Evolutionary conservation across 2,888 invertebrate genomes (phyloP), one percentile per base, ranked within the genome.

Genomic region (Mantis religiosa): DNA sequence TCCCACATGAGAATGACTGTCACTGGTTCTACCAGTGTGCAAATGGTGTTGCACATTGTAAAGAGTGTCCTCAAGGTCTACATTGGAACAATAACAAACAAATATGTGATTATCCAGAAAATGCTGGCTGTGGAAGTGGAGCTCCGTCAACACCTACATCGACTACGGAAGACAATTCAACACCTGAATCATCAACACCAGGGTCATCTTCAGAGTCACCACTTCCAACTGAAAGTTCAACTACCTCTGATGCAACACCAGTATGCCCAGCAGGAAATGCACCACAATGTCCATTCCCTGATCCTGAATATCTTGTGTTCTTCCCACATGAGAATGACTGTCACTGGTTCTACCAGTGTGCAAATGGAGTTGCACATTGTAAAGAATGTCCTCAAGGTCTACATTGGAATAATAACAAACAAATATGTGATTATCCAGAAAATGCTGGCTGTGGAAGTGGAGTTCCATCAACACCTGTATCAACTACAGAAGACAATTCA

Each of bases 341-440:
- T 20, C 84, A 84, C 1, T 84, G 84, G 84, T 84, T 30, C 30
- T 84, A 28, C 20, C 84, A 84, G 9, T 84, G 84, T 34, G 25
- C 25, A 9, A 14, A 84, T 30, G 84, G 84, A 28, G 25, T 84
- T 25, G 84, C 84, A 25, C 28, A 30, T 3, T 84, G 84, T 41
- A 84, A 84, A 9, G 9, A 30, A 12, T 84, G 84, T 25, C 28
- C 30, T 25, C 15, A 28, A 15, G 30, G 34, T 30, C 30, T 30
- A 0, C 28, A 84, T 25, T 84, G 84, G 96, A 91, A 98, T 98
- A 20, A 25, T 71, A 25, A 71, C 3, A 20, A 71, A 6, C 20
- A 71, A 0, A 71, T 71, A 4, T 71, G 54, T 71, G 54, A 71
- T 6, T 71, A 6, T 14, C 54, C 54, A 71, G 54, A 71, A 71